Evolutionary conservation across 2,113 vertebrate species (phyloP), one percentile per base, ranked within the genome.

Genomic region (Arenaria interpres): DNA sequence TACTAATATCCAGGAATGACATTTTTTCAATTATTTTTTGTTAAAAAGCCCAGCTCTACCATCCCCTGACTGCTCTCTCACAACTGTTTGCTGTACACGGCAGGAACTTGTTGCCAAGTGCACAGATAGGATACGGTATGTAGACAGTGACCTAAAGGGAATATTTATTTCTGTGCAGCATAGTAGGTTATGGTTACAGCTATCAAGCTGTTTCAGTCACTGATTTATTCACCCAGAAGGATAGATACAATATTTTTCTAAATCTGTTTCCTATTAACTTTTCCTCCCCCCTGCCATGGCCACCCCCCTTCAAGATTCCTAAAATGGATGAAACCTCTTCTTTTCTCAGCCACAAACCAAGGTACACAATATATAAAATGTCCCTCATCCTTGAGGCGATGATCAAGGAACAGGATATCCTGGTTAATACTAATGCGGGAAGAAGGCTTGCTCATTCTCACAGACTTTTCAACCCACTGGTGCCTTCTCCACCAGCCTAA

Each of bases 181-280:
- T 88, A 95, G 78, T 62, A 94, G 91, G 97, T 93, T 96, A 97
- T 91, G 87, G 94, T 96, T 96, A 97, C 89, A 93, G 91, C 94
- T 91, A 96, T 96, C 93, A 95, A 95, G 82, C 93, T 96, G 89
- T 77, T 96, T 93, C 91, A 90, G 84, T 80, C 33, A 19, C 92
- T 97, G 94, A 97, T 97, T 97, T 97, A 97, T 96, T 94, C 91
- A 96, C 91, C 97, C 95, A 95, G 88, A 97, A 94, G 96, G 87
- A 91, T 1, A 95, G 89, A 96, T 86, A 95, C 45, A 96, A 82
- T 95, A 95, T 96, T 97, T 95, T 93, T 57, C 96, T 76, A 89
- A 96, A 97, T 95, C 86, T 97, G 96, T 95, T 97, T 96, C 88
- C 91, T 96, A 97, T 97, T 96, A 97, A 96, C 71, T 80, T 89